Conservation (phyloP, 2,797 vertebrate species). For the Huso huso region DNA sequence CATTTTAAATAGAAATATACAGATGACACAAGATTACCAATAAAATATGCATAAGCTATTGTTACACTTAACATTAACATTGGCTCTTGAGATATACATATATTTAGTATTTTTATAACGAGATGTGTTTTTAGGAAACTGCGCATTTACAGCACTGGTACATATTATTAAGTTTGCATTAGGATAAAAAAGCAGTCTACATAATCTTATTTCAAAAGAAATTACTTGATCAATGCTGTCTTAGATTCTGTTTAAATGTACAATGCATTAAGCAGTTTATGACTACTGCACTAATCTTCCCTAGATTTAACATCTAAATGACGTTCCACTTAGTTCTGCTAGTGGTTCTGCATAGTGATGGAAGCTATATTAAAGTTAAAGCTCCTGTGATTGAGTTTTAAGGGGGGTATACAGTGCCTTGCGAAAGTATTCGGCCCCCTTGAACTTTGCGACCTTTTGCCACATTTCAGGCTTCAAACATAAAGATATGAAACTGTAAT, state of each 20-base stretch:
- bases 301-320: constrained; percentile 37
- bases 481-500: no score
- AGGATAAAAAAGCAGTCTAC: constrained; percentile 10
- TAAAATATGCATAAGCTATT: no score
- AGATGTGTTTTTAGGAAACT: constrained; percentile 29
- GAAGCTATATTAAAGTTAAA: constrained; percentile 34
- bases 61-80: no score
- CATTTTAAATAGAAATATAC: no score
- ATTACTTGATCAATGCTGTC: constrained; percentile 29
- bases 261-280: constrained; percentile 38
- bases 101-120: constrained; percentile 29
- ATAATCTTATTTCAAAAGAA: constrained; percentile 24
- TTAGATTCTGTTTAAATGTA: constrained; percentile 31
- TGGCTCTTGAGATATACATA: no score
- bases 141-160: constrained; percentile 28
- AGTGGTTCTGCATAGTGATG: constrained; percentile 26
- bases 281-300: constrained; percentile 33
- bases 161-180: constrained; percentile 23
- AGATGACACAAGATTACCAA: no score
- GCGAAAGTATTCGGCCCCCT: no score
- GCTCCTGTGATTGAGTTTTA: constrained; percentile 29
- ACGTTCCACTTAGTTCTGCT: constrained; percentile 27
- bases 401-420: constrained; percentile 21
- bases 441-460: no score
- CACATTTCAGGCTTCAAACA: no score